Conservation (phyloP, 92 coral and sea anemone genomes). For the Siderastrea radians region DNA sequence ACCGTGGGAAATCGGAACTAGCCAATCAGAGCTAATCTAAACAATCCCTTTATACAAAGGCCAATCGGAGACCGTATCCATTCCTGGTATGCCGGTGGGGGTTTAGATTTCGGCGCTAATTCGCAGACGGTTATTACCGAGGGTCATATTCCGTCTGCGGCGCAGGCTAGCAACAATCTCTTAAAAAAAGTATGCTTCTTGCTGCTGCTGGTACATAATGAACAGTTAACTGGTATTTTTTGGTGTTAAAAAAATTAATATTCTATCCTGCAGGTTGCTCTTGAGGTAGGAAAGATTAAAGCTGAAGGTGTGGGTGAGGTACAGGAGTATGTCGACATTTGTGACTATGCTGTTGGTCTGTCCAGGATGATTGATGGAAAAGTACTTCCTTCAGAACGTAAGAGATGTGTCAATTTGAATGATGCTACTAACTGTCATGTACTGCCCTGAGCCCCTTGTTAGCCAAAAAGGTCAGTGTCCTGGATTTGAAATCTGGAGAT, state of each 20-base stretch:
- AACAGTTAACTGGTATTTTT: background rate
- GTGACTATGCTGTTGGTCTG: conserved; percentile 98
- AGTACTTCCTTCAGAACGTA: conserved; percentile 97
- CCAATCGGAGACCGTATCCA: no score
- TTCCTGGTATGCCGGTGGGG: no score
- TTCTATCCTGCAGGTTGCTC: conserved; percentile 71
- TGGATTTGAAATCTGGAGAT: no score
- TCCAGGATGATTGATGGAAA: conserved; percentile 98
- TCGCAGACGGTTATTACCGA: no score
- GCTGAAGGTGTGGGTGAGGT: conserved; percentile 97
- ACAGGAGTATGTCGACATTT: conserved; percentile 93
- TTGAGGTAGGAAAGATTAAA: conserved; percentile 96
- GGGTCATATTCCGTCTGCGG: no score
- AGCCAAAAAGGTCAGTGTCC: no score
- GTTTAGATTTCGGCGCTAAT: no score
- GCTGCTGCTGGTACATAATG: background rate
- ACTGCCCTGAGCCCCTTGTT: background rate
- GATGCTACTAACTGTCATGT: background rate
- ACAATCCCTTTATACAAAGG: no score
- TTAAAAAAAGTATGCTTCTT: no score
- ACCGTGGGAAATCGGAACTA: no score
- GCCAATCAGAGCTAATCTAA: no score
- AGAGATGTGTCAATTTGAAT: conserved; percentile 25
- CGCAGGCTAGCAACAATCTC: no score
- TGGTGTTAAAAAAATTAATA: background rate